Evolutionary conservation across 2,797 vertebrate species (phyloP).

Genomic region (Lepilemur septentrionalis): DNA sequence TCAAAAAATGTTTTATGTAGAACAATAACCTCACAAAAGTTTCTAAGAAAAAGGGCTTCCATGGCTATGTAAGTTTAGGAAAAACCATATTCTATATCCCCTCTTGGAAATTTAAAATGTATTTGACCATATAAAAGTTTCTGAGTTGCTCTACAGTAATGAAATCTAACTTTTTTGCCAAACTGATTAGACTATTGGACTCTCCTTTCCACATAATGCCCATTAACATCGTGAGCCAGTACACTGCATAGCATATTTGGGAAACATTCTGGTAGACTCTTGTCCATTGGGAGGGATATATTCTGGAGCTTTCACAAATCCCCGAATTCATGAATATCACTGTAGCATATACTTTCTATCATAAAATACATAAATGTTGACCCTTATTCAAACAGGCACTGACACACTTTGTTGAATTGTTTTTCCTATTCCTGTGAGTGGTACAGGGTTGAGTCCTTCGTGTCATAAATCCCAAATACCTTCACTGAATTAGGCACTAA

Average conservation of each 20-base stretch:
- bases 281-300: not conserved
- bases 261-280: not conserved
- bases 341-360: not conserved
- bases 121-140: not conserved
- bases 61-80: not conserved
- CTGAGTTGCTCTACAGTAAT: not conserved
- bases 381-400: not conserved
- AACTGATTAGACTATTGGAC: not conserved
- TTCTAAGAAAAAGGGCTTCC: not conserved
- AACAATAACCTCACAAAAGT: not conserved
- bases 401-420: not conserved
- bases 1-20: not conserved
- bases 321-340: not conserved
- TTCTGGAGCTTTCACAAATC: not conserved
- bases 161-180: not conserved
- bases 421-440: not conserved
- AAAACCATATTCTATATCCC: not conserved
- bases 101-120: not conserved
- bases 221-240: not conserved
- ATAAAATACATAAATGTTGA: not conserved
- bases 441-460: not conserved
- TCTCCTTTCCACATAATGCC: not conserved
- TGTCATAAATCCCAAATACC: not conserved
- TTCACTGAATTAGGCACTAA: not conserved
- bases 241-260: not conserved